phyloP scores from a whole-genome alignment of 2,113 vertebrate species.

The Hypanus sabinus region DNA sequence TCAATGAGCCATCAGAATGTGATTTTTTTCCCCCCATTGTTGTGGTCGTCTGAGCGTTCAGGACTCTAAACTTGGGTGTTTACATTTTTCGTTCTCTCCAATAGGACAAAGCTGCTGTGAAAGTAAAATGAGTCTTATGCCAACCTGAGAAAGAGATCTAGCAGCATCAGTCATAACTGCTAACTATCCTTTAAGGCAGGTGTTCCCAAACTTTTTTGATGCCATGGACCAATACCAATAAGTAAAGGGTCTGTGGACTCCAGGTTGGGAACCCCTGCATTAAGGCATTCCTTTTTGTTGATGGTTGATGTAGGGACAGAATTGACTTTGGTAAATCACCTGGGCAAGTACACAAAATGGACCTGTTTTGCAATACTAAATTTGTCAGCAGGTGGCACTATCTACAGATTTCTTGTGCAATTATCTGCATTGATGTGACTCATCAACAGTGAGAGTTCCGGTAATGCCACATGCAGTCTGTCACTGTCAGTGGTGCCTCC shows the following conservation, averaged over 20 bases:
- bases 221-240: too few species aligned
- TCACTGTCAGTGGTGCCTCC: neutral
- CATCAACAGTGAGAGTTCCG: neutral
- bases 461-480: neutral
- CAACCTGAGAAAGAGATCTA: neutral
- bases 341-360: neutral
- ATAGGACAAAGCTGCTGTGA: neutral
- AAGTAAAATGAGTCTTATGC: neutral
- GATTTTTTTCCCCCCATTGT: neutral
- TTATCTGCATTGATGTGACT: too few species aligned
- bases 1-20: neutral
- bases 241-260: too few species aligned
- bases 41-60: neutral
- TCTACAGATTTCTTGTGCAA: neutral
- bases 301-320: neutral
- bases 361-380: neutral
- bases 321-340: neutral
- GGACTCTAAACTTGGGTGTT: neutral
- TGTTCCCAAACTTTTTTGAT: too few species aligned
- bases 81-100: neutral
- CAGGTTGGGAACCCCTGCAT: too few species aligned
- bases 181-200: neutral
- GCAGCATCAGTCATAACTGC: neutral
- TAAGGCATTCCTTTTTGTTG: too few species aligned
- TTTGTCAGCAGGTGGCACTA: neutral